Evolutionary conservation across 2,888 invertebrate species (phyloP), one percentile per base, ranked within the genome.

Genomic region (Drosophila niveifrons): DNA sequence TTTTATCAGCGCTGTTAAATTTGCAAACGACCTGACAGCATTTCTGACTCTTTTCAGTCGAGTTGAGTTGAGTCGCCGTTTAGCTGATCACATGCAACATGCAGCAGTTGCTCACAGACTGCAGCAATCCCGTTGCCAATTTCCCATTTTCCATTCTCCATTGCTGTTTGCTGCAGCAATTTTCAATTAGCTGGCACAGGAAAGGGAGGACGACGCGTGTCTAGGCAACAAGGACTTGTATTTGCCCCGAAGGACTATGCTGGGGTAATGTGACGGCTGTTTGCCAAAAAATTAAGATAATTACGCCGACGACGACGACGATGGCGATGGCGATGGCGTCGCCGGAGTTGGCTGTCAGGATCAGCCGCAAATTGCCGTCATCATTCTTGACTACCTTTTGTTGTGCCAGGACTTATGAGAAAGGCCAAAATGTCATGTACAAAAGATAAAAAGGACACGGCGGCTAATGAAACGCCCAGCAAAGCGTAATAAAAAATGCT

Each of bases 301-400:
- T 87, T 83, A 48, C 65, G 61, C 18, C 41, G 50, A 15, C 46
- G 43, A 36, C 36, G 36, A 4, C 6, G 36, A 6, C 36, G n/a
- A 23, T 23, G 36, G 3, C n/a, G n/a, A 36, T n/a, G 34, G 11
- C 62, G 57, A n/a, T 34, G 52, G n/a, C 46, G 41, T 29, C 29
- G 11, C 10, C 53, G 47, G 28, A 43, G 52, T 39, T 52, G 65
- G 65, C 65, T 73, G 71, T 66, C 66, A 64, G 85, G 85, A 87
- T 87, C 82, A 88, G 83, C 86, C 88, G 88, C 88, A 88, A 88
- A 83, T 83, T 80, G 83, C 88, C 83, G 61, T 82, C 88, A 88
- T 83, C 86, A 88, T 88, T 83, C 83, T 86, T 73, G 75, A 67
- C 83, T 86, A 88, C 86, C 83, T 88, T 83, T 83, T 83, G 78